These are phyloP conservation scores for Grallaria varia DNA, from an alignment of 2,113 vertebrate genomes.

Conservation along the genomic window DNA sequence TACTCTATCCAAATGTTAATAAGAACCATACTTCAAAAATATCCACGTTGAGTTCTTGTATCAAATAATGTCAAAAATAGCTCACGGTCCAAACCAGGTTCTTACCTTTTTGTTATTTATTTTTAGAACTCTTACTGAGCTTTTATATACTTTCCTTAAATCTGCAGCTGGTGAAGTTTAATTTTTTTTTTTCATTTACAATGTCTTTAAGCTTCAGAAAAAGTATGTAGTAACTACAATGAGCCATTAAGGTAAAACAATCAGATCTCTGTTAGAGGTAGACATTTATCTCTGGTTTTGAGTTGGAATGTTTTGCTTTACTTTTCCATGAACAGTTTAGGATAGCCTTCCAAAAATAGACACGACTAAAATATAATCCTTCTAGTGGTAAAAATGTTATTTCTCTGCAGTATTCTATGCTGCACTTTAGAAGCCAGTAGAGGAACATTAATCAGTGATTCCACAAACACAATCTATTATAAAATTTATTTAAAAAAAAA, in stretches of 20 bases:
- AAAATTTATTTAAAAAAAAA: background rate
- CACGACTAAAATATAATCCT: background rate
- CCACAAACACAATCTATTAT: background rate
- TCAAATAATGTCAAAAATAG: background rate
- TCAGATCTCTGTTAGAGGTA: background rate
- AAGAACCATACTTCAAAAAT: slow-evolving; percentile 42
- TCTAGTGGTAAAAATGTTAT: background rate
- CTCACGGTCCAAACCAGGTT: background rate
- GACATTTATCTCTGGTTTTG: background rate
- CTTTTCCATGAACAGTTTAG: background rate
- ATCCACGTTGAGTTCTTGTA: background rate
- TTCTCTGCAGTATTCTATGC: background rate
- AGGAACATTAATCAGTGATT: background rate
- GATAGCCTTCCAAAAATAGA: background rate
- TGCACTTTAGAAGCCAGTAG: background rate
- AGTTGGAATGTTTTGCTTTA: background rate
- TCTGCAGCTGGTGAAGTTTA: background rate
- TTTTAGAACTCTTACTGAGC: background rate
- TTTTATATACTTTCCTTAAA: background rate
- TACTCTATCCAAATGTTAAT: slow-evolving; percentile 40
- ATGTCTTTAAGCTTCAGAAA: background rate
- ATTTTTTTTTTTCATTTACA: background rate
- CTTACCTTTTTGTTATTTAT: slow-evolving; percentile 19
- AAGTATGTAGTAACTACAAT: background rate
- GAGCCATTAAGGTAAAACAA: background rate